These are phyloP conservation scores for Empis stercorea DNA, from an alignment of 2,888 invertebrate species.

Conservation along the genomic window DNA sequence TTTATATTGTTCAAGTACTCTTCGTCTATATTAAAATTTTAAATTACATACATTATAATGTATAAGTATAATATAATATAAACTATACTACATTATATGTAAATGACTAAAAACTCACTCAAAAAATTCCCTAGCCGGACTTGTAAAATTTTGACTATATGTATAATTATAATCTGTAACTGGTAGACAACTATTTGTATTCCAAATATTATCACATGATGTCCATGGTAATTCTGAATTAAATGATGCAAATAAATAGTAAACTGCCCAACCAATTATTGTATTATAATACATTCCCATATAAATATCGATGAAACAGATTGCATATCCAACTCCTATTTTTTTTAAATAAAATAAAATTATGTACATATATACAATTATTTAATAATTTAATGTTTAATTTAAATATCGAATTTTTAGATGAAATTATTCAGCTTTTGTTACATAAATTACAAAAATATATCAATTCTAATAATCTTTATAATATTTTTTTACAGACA, in stretches of 20 bases:
- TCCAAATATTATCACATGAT: conserved; percentile 75
- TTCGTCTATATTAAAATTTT: conserved; percentile 65
- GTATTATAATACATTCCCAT: conserved; percentile 97
- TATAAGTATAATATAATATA: no score
- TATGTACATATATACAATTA: no score
- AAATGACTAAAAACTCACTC: conserved; percentile 49
- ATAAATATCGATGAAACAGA: conserved; percentile 90
- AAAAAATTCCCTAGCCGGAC: conserved; percentile 80
- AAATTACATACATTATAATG: no score
- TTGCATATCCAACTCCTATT: conserved; percentile 87
- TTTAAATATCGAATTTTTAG: neutral
- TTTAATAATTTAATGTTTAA: neutral
- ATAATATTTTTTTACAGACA: no score
- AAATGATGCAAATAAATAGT: conserved; percentile 76
- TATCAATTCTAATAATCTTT: no score
- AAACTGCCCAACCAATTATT: conserved; percentile 91
- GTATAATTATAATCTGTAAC: conserved; percentile 44
- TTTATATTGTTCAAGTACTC: conserved; percentile 71
- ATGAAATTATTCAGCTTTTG: no score
- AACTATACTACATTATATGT: neutral
- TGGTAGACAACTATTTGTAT: conserved; percentile 61
- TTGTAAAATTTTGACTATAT: conserved; percentile 41
- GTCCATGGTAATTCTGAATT: conserved; percentile 76
- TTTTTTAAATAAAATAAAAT: no score
- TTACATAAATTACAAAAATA: no score